Base-by-base conservation (phyloP, 2,113 vertebrate genomes). In the Thunnus thynnus region DNA sequence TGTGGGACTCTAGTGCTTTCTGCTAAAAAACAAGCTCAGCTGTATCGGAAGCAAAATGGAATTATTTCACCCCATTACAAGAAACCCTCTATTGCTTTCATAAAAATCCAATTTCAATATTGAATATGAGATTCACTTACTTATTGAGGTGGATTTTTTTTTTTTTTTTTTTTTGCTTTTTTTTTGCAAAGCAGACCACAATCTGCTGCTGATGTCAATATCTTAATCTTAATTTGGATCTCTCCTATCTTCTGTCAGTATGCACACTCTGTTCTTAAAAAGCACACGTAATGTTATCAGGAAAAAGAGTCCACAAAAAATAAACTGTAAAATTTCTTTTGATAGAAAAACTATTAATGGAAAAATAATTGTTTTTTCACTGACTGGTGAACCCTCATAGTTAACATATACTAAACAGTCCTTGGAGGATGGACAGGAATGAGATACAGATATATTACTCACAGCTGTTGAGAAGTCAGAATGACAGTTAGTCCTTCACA, bases 11-110 rank as follows among this genome's bases (percentile, higher is more conserved):
- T 4, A 27, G 27, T 18, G 17, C 36, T 16, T 62, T 13, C 32
- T 60, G 67, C 17, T 4, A 32, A 16, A 68, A 75, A 69, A 62
- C 27, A 22, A 51, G 32, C 30, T 83, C 60, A 66, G 67, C 56
- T 27, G 5, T 55, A 50, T 36, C 61, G 48, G 32, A 63, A 62
- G 63, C 27, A 67, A 56, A 84, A 41, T 64, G 2, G 12, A 57
- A 74, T 79, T 32, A 22, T 51, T 16, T 17, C 48, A 13, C 13
- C 60, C 7, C 14, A 48, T 18, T 16, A 22, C 22, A 36, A 61
- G 30, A 66, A n/a, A 54, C 4, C 20, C 52, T 46, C 9, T 36
- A 9, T 25, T 27, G 60, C 52, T 52, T 72, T 71, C 22, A 76
- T 25, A 60, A 44, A 61, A 8, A 67, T 18, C 46, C 47, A 2